phyloP scores from a whole-genome alignment of 2,797 vertebrate genomes.

The Rhynchotus rufescens region DNA sequence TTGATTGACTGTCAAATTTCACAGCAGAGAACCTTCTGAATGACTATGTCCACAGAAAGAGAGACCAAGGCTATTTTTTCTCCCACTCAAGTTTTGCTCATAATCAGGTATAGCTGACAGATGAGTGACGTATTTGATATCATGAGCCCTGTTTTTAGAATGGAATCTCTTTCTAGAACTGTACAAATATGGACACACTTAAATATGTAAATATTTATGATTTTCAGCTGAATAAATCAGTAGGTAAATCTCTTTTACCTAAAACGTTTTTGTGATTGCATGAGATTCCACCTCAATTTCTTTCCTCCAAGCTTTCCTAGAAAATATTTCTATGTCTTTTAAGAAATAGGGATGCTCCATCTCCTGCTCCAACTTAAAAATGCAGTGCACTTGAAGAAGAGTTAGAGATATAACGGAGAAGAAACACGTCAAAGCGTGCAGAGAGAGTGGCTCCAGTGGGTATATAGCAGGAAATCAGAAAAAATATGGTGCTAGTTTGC shows the following conservation, averaged over 20 bases:
- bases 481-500: not conserved
- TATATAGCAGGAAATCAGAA: not conserved
- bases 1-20: conserved; percentile 38
- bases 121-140: not conserved
- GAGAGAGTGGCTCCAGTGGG: not conserved
- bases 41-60: not conserved
- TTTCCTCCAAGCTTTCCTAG: not conserved
- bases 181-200: not conserved
- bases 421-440: not conserved
- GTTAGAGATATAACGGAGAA: not conserved
- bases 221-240: not conserved
- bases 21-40: not conserved
- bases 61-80: not conserved
- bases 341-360: not conserved
- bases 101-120: not conserved
- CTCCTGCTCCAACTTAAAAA: not conserved
- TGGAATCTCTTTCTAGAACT: not conserved
- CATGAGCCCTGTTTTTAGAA: not conserved
- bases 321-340: not conserved
- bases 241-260: not conserved
- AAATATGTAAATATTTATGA: not conserved
- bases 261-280: not conserved
- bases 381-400: not conserved
- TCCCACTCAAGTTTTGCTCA: not conserved
- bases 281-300: not conserved